Evolutionary conservation across 2,888 invertebrate genomes (phyloP), one percentile per base, ranked within the genome.

Genomic region (Copidosoma aretas): DNA sequence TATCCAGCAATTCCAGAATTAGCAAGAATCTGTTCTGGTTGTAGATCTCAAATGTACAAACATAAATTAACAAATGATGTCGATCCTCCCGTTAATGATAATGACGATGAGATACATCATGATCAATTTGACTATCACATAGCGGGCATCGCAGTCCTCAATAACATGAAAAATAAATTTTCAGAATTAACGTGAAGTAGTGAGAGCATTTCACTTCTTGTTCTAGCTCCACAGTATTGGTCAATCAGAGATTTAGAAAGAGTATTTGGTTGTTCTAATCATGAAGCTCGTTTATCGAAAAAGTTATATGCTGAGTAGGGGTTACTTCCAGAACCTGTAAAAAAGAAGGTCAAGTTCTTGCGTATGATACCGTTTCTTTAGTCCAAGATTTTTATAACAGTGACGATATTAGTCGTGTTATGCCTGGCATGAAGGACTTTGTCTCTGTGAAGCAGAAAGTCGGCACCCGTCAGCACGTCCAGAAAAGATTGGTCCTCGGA

Each of bases 371-470:
- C n/a, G 12, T 17, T 17, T 17, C 15, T 49, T 49, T 15, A 49
- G n/a, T 49, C 10, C 10, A 49, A 49, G 17, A 49, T 49, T 49
- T 49, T 49, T 49, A 49, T 49, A n/a, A 49, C 15, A 15, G n/a
- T 49, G 49, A 49, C 10, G 49, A 49, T 49, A 12, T 49, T 8
- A 49, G n/a, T 49, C 49, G 12, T 17, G 49, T 49, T 17, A 49
- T 49, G 49, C 49, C 49, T n/a, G 49, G 49, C 15, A 49, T 49
- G 49, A 49, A 49, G 10, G 49, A 49, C 10, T 49, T 49, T 49
- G n/a, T 49, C 15, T 49, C 49, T 17, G n/a, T 49, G 15, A 49
- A 49, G n/a, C 49, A 49, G 49, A 12, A 49, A 17, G 12, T 8
- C n/a, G 49, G 49, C 49, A 49, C 15, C n/a, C 49, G 32, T 32